A percentile compares a stretch with the other conserved stretches of the same genome.
phyloP scores from a whole-genome alignment of 2,113 vertebrate genomes.

The Nansenia antarctica region DNA sequence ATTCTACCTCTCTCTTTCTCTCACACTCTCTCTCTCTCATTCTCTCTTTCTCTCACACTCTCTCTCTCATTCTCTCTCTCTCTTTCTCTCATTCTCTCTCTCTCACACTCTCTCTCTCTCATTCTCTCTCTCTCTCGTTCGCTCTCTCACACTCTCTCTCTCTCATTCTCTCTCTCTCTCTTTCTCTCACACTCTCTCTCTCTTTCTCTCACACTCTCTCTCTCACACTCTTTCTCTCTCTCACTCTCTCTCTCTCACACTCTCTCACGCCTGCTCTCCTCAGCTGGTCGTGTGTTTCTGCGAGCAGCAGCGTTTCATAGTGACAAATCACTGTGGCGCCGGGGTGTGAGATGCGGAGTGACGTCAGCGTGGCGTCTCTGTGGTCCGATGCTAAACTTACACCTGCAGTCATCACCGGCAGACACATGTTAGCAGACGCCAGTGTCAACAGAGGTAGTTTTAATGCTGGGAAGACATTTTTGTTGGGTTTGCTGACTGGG shows the following conservation, averaged over 20 bases:
- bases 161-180: neutral
- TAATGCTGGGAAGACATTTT: conserved; percentile 25
- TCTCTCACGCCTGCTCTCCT: neutral
- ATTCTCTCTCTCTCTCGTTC: neutral
- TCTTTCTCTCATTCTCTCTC: conserved; percentile 3
- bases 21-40: neutral
- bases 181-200: conserved; percentile 1
- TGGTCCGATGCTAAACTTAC: conserved; percentile 30
- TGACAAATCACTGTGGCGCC: conserved; percentile 47
- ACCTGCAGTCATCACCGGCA: conserved; percentile 14
- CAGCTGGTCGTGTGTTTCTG: conserved; percentile 13
- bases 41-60: neutral
- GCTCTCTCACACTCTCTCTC: conserved; percentile 1
- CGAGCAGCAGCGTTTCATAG: conserved; percentile 18
- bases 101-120: neutral
- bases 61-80: conserved; percentile 1
- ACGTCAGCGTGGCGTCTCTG: conserved; percentile 29
- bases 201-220: neutral
- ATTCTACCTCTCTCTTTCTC: conserved; percentile 10
- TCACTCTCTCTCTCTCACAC: conserved; percentile 3
- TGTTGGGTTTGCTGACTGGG: conserved; percentile 51
- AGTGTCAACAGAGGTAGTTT: conserved; percentile 23
- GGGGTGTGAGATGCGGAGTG: conserved; percentile 44
- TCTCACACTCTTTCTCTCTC: conserved; percentile 1
- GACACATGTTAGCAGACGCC: conserved; percentile 30